Percentiles rank a stretch among this genome's conserved stretches.
phyloP scores from a whole-genome alignment of 1,140 invertebrate species.

The Megalopta genalis region DNA sequence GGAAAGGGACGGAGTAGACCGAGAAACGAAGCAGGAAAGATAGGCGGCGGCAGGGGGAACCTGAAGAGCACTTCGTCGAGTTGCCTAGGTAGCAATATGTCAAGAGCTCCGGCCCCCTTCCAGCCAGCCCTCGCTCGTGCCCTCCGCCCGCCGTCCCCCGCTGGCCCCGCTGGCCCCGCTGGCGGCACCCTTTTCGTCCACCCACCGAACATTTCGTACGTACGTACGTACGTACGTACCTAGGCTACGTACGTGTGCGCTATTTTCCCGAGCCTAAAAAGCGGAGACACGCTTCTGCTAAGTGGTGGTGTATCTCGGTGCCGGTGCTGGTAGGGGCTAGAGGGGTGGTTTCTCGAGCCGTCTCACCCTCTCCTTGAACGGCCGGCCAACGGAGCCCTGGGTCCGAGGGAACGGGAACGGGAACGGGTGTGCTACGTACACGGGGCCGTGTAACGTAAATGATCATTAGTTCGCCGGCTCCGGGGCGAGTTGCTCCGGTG shows the following conservation, averaged over 20 bases:
- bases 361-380: conserved; percentile 10
- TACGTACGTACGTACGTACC: conserved; percentile 32
- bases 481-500: conserved; percentile 23
- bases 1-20: conserved; percentile 3
- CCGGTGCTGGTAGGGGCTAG: too few relatives aligned
- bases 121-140: conserved; percentile 34
- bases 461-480: conserved; percentile 51
- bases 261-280: conserved; percentile 42
- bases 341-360: conserved; percentile 18
- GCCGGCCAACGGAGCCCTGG: not conserved
- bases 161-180: not conserved
- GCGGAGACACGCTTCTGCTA: not conserved
- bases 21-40: conserved; percentile 60
- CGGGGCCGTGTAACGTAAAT: conserved; percentile 48
- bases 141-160: not conserved
- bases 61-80: conserved; percentile 73
- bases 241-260: conserved; percentile 41
- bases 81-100: conserved; percentile 78
- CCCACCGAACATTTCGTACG: conserved; percentile 38
- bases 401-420: conserved; percentile 39
- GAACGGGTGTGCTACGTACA: conserved; percentile 18
- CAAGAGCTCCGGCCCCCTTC: conserved; percentile 69
- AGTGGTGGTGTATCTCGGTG: not conserved
- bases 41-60: conserved; percentile 50
- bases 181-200: conserved; percentile 29